Evolutionary conservation across 2,797 vertebrate genomes (phyloP).

Genomic region (Meriones psammophilus): DNA sequence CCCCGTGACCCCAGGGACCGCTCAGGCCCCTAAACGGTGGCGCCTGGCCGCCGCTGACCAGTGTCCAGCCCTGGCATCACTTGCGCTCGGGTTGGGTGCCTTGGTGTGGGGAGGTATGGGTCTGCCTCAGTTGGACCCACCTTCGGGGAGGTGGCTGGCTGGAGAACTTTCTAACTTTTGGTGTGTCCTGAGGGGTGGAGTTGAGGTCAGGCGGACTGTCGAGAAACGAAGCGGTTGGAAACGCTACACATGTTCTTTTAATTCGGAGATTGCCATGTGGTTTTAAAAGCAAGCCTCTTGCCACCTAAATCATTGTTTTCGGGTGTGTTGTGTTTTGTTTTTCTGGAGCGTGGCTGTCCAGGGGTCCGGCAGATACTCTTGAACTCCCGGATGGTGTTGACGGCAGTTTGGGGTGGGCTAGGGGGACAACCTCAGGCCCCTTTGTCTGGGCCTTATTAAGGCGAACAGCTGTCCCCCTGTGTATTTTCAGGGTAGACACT

Average conservation of each 20-base stretch:
- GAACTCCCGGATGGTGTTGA: not conserved
- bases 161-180: constrained; percentile 47
- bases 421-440: not conserved
- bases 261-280: constrained; percentile 81
- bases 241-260: constrained; percentile 78
- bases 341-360: constrained; percentile 56
- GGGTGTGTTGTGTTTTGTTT: constrained; percentile 56
- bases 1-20: not conserved
- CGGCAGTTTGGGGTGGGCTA: not conserved
- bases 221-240: constrained; percentile 63
- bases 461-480: constrained; percentile 77
- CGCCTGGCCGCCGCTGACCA: not conserved
- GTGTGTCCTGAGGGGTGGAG: constrained; percentile 74
- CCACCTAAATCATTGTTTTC: constrained; percentile 72
- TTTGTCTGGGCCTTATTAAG: constrained; percentile 77
- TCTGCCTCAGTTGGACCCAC: not conserved
- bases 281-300: constrained; percentile 68
- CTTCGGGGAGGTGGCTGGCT: not conserved
- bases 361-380: not conserved
- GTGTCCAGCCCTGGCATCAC: not conserved
- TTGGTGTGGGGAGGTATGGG: not conserved
- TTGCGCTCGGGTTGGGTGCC: constrained; percentile 8
- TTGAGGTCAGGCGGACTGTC: constrained; percentile 73
- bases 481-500: constrained; percentile 54
- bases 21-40: not conserved